Percentiles rank a stretch among this genome's conserved stretches.
phyloP scores from a whole-genome alignment of 2,797 vertebrate genomes.

The Hippopotamyrus pictus region DNA sequence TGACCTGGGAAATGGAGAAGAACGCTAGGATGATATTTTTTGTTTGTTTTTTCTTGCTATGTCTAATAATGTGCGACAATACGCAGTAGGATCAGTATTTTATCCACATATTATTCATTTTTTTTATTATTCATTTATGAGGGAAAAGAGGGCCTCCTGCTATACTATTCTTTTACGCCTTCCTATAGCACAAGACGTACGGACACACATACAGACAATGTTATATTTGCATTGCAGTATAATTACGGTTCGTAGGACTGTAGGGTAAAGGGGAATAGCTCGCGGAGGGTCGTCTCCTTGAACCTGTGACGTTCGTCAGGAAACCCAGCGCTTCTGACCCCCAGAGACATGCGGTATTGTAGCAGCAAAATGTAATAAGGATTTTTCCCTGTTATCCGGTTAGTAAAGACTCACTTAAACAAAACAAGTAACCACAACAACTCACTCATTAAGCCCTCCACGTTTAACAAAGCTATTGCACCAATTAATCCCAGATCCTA shows the following conservation, averaged over 20 bases:
- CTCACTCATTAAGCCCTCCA: background rate
- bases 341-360: background rate
- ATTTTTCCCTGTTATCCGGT: background rate
- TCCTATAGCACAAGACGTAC: background rate
- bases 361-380: background rate
- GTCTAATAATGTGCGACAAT: background rate
- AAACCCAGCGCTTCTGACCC: background rate
- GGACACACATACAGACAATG: background rate
- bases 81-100: background rate
- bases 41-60: background rate
- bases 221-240: background rate
- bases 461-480: background rate
- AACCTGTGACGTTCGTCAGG: background rate
- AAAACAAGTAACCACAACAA: background rate
- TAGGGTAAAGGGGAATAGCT: background rate
- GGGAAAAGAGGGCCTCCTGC: background rate
- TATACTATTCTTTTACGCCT: background rate
- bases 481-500: background rate
- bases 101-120: background rate
- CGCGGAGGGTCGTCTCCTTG: background rate
- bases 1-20: constrained; percentile 29
- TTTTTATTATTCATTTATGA: background rate
- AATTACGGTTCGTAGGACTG: background rate
- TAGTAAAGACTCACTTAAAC: background rate
- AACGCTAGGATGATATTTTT: background rate